phyloP scores from a whole-genome alignment of 2,797 vertebrate genomes.

The Poeciliopsis presidionis region DNA sequence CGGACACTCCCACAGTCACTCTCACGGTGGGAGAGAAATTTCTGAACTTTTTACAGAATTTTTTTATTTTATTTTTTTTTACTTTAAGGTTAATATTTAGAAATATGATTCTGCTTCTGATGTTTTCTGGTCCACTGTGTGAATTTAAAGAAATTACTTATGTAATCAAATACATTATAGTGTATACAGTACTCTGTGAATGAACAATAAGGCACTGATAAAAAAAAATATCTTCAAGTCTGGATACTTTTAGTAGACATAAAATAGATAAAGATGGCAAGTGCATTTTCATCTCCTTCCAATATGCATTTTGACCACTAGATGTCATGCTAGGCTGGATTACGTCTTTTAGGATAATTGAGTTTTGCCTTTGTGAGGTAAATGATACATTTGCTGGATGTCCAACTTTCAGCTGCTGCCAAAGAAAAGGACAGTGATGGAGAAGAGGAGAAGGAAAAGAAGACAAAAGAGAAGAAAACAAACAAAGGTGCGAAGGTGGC shows the following conservation, averaged over 20 bases:
- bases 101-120: background rate
- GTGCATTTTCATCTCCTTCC: background rate
- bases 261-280: background rate
- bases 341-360: background rate
- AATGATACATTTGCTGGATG: background rate
- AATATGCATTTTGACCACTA: background rate
- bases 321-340: background rate
- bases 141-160: background rate
- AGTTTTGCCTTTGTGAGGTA: background rate
- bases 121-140: background rate
- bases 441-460: slow-evolving; percentile 71
- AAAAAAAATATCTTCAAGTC: no score
- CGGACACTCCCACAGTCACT: slow-evolving; percentile 75
- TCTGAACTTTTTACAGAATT: background rate
- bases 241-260: no score
- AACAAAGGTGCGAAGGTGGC: slow-evolving; percentile 37
- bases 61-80: rapidly evolving
- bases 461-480: slow-evolving; percentile 49
- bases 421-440: slow-evolving; percentile 81
- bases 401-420: slow-evolving; percentile 40
- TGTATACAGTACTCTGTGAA: background rate
- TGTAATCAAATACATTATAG: background rate
- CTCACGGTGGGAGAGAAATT: slow-evolving; percentile 45
- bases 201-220: background rate
- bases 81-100: background rate